phyloP scores from a whole-genome alignment of 2,888 invertebrate species.

The Teleogryllus oceanicus region DNA sequence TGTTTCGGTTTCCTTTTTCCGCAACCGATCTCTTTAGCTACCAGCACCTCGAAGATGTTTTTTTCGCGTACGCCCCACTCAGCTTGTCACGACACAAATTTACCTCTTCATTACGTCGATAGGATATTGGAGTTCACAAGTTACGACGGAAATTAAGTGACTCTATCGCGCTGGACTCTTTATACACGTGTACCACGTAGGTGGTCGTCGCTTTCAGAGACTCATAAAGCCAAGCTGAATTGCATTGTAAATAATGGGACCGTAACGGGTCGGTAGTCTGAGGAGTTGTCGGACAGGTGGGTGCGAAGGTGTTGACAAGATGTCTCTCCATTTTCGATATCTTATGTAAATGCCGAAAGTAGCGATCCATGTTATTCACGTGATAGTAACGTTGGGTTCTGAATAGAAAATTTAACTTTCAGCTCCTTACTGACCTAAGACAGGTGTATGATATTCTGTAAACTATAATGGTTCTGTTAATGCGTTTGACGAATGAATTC shows the following conservation, averaged over 20 bases:
- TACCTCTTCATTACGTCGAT: slow-evolving; percentile 18
- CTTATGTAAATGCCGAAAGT: no score
- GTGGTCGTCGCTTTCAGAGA: neutral
- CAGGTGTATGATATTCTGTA: no score
- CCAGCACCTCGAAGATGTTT: neutral
- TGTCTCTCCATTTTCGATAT: no score
- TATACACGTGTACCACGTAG: neutral
- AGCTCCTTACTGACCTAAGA: no score
- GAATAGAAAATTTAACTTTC: no score
- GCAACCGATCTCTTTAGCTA: no score
- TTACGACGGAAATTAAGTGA: slow-evolving; percentile 8
- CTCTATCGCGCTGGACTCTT: neutral
- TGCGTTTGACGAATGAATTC: no score
- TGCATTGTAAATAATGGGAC: neutral
- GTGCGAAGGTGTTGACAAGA: no score
- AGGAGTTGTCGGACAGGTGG: no score
- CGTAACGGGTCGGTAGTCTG: neutral
- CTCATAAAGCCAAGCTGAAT: neutral
- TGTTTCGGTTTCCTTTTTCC: neutral
- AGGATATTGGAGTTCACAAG: neutral
- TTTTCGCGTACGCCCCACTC: neutral
- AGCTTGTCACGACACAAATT: neutral
- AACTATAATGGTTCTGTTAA: no score
- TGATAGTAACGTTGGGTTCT: no score
- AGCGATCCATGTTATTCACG: no score